Evolutionary conservation across 2,797 vertebrate genomes (phyloP).

Genomic region (Neomorphus geoffroyi): DNA sequence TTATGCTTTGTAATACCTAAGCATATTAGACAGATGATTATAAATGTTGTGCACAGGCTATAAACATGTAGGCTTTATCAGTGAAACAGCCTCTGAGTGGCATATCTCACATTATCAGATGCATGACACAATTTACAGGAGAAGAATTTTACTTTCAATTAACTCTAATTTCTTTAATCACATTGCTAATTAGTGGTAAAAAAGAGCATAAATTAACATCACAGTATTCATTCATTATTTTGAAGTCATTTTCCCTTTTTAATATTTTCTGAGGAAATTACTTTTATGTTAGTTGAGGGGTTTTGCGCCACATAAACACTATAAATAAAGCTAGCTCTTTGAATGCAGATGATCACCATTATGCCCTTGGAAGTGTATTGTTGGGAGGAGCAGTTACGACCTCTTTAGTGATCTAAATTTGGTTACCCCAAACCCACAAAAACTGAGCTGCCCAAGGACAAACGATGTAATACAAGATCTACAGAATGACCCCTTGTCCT

Average conservation of each 20-base stretch:
- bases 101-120: conserved; percentile 67
- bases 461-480: not conserved
- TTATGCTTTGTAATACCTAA: conserved; percentile 57
- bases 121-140: conserved; percentile 64
- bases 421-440: not conserved
- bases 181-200: conserved; percentile 64
- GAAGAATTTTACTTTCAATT: conserved; percentile 76
- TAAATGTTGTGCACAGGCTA: conserved; percentile 48
- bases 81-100: conserved; percentile 61
- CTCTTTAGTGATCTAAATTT: not conserved
- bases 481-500: not conserved
- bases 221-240: conserved; percentile 47
- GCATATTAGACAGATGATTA: conserved; percentile 66
- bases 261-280: not conserved
- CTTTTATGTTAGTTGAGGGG: not conserved
- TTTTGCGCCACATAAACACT: not conserved
- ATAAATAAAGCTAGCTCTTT: not conserved
- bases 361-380: not conserved
- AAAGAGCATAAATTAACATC: conserved; percentile 48
- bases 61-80: conserved; percentile 61
- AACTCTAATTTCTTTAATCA: conserved; percentile 74
- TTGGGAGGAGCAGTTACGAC: not conserved
- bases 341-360: not conserved
- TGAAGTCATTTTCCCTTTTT: not conserved
- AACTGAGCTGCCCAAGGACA: not conserved